phyloP scores from a whole-genome alignment of 2,113 vertebrate species.

The Mobula hypostoma region DNA sequence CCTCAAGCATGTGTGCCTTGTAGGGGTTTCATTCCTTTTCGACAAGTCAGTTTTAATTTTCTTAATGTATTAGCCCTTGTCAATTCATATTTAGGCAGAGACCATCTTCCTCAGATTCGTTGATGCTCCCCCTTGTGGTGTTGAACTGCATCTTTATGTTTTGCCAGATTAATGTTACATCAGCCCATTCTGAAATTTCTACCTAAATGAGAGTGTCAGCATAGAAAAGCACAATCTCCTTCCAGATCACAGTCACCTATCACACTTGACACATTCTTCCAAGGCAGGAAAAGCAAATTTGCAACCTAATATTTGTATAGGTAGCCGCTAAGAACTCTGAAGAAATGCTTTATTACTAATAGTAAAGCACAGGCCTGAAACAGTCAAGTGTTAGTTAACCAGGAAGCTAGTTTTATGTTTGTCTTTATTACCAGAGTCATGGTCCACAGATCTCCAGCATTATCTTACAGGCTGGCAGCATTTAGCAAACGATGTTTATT shows the following conservation, averaged over 20 bases:
- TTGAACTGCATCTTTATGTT: neutral
- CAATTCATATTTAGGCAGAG: neutral
- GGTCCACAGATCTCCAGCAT: neutral
- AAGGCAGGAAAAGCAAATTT: neutral
- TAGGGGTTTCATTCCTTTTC: neutral
- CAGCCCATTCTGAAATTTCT: neutral
- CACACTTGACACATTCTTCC: neutral
- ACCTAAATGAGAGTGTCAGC: neutral
- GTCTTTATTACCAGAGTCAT: neutral
- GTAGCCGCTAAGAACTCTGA: neutral
- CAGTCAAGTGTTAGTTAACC: neutral
- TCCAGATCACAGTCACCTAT: neutral
- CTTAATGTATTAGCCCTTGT: neutral
- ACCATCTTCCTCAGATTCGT: neutral
- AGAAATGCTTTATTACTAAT: neutral
- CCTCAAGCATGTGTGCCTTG: neutral
- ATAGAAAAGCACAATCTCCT: neutral
- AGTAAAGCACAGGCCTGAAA: neutral
- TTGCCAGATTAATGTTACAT: neutral
- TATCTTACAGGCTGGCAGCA: slow-evolving; percentile 3
- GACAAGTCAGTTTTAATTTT: neutral
- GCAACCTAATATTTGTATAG: neutral
- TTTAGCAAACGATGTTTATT: slow-evolving; percentile 11
- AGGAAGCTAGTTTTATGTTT: neutral
- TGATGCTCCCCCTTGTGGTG: neutral